Conservation (phyloP, 2,797 vertebrate species). For the Triplophysa bombifrons region DNA sequence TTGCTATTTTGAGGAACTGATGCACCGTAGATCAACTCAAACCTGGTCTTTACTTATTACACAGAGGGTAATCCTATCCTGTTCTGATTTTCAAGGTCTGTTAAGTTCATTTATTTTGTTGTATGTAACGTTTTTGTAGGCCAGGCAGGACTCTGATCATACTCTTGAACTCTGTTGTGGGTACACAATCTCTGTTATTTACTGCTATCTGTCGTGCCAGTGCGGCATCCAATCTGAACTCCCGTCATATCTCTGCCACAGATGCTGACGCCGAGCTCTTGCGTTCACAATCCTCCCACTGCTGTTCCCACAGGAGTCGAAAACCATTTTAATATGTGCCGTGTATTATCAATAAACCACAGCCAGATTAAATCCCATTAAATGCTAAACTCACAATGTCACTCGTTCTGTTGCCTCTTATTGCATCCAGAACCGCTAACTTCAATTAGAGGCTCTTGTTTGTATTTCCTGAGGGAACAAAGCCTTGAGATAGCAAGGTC, state of each 20-base stretch:
- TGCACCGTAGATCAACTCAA: no score
- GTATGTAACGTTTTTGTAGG: slow-evolving; percentile 4
- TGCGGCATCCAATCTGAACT: slow-evolving; percentile 18
- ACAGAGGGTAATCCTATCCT: no score
- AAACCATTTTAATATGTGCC: slow-evolving; percentile 27
- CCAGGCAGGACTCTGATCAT: slow-evolving; percentile 2
- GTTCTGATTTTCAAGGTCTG: no score
- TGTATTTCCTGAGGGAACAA: slow-evolving; percentile 55
- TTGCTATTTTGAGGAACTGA: no score
- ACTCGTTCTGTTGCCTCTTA: slow-evolving; percentile 58
- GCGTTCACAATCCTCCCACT: slow-evolving; percentile 30
- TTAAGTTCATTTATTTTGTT: neutral
- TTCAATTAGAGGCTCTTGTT: slow-evolving; percentile 60
- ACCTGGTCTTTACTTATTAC: no score
- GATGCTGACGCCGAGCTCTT: slow-evolving; percentile 21
- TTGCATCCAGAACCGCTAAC: slow-evolving; percentile 57
- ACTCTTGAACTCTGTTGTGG: slow-evolving; percentile 1
- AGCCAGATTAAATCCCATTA: slow-evolving; percentile 47
- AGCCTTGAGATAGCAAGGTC: slow-evolving; percentile 68
- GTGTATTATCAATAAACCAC: slow-evolving; percentile 39
- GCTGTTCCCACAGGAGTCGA: slow-evolving; percentile 23
- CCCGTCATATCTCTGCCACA: slow-evolving; percentile 30
- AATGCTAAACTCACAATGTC: slow-evolving; percentile 32
- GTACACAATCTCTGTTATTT: slow-evolving; percentile 22
- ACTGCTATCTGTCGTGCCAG: slow-evolving; percentile 32